Percentiles rank a stretch among this genome's conserved stretches.
phyloP scores from a whole-genome alignment of 2,888 invertebrate genomes.

The Stenichneumon culpator region DNA sequence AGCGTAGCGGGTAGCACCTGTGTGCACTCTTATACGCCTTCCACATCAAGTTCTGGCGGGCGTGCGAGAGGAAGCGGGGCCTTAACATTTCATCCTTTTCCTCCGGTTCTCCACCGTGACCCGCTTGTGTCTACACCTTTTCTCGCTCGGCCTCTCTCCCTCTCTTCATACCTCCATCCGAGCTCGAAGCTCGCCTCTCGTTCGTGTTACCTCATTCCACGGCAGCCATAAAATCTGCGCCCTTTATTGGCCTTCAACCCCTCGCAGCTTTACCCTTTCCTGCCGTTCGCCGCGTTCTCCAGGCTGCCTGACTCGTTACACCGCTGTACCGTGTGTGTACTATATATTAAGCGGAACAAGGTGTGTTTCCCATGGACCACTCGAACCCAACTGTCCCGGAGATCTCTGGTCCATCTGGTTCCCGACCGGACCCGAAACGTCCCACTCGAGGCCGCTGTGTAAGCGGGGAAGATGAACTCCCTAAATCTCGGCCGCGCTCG shows the following conservation, averaged over 20 bases:
- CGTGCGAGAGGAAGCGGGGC: constrained; percentile 14
- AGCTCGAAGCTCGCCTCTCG: constrained; percentile 16
- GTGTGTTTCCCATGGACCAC: constrained; percentile 17
- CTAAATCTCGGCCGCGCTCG: not conserved
- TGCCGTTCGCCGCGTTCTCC: not conserved
- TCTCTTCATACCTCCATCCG: constrained; percentile 33
- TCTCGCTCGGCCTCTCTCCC: constrained; percentile 8
- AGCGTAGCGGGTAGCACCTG: constrained; percentile 28
- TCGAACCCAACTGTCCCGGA: constrained; percentile 24
- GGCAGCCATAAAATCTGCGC: constrained; percentile 56
- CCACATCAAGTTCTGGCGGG: constrained; percentile 16
- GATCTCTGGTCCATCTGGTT: constrained; percentile 28
- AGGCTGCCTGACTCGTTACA: not conserved
- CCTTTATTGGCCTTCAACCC: constrained; percentile 52
- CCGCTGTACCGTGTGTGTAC: constrained; percentile 1
- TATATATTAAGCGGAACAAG: constrained; percentile 23
- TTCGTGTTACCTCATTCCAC: constrained; percentile 46
- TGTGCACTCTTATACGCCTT: constrained; percentile 43
- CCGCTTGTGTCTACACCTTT: constrained; percentile 31
- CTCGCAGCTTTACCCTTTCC: constrained; percentile 4
- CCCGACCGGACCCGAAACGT: not conserved
- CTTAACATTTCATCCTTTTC: constrained; percentile 28
- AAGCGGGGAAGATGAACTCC: not conserved
- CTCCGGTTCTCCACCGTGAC: constrained; percentile 28
- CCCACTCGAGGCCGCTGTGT: not conserved